Conservation (phyloP, 2,888 invertebrate genomes). For the Thereva unica region DNA sequence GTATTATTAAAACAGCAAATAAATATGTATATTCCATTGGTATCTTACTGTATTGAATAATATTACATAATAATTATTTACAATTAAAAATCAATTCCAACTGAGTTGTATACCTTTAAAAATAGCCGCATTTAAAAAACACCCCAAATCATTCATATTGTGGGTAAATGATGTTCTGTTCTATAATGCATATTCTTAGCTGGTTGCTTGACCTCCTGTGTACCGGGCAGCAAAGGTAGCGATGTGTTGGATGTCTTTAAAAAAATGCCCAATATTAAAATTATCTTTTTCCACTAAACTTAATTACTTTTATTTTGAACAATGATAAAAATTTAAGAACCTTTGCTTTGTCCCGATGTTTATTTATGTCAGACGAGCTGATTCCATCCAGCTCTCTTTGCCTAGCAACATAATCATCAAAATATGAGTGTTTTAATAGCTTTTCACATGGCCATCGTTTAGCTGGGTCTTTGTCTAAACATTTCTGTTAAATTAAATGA, state of each 20-base stretch:
- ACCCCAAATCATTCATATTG: conserved; percentile 46
- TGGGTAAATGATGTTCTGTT: conserved; percentile 58
- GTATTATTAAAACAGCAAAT: no score
- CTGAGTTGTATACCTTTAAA: no score
- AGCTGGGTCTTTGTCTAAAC: conserved; percentile 92
- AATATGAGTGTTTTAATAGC: conserved; percentile 86
- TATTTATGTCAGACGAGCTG: conserved; percentile 45
- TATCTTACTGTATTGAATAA: no score
- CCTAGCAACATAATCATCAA: conserved; percentile 84
- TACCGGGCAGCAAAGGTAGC: conserved; percentile 56
- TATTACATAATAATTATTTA: no score
- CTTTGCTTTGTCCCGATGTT: conserved; percentile 64
- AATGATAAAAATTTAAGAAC: conserved; percentile 55
- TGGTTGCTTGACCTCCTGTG: conserved; percentile 54
- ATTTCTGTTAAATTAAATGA: conserved; percentile 69
- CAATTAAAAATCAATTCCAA: no score
- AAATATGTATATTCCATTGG: no score
- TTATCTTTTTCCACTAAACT: conserved; percentile 39
- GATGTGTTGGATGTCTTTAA: conserved; percentile 58
- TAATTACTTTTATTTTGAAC: conserved; percentile 41
- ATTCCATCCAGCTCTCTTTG: conserved; percentile 65
- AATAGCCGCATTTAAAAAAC: no score
- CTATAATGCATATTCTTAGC: conserved; percentile 54
- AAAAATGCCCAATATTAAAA: conserved; percentile 9
- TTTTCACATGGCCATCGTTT: conserved; percentile 92